Evolutionary conservation across 2,888 invertebrate species (phyloP), one percentile per base, ranked within the genome.

Genomic region (Lithosia quadra): DNA sequence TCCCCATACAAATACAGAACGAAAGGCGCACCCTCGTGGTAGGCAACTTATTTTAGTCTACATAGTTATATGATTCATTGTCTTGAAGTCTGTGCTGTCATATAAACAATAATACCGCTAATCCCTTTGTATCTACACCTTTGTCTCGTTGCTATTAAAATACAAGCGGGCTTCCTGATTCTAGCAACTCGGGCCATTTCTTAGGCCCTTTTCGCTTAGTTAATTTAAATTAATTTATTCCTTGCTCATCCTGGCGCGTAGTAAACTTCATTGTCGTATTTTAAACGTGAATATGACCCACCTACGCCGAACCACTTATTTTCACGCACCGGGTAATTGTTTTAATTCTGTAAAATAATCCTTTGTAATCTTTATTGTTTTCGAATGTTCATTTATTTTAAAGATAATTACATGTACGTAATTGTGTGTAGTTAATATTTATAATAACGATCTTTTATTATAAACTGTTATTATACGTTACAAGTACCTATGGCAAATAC

Each of bases 191-290:
- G 72, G 87, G 84, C 88, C 86, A 88, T 91, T 91, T 90, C 91
- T 91, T 91, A 89, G 89, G 84, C 89, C 90, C 90, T 89, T 91
- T 91, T 92, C 86, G 87, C 88, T 90, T 86, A 88, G 89, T 90
- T 92, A 92, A 92, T 92, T 92, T 90, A 91, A 91, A 93, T 93
- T 92, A 92, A 93, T 93, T 93, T 90, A 91, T 92, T 89, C 88
- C 72, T 82, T 80, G 81, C 85, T 85, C 88, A 86, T 88, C 88
- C 89, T 88, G 86, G 81, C 86, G 85, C 79, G 78, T 82, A 77
- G 81, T 80, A 84, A 84, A 86, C 82, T 87, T 87, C 86, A 87
- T 87, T 89, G 87, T 88, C 82, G 80, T 84, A 80, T 84, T 86
- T 80, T 82, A 79, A 77, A 73, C 72, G 80, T 78, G 79, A 85